Base-by-base conservation (phyloP, 2,113 vertebrate species). In the Rhipidura dahli region DNA sequence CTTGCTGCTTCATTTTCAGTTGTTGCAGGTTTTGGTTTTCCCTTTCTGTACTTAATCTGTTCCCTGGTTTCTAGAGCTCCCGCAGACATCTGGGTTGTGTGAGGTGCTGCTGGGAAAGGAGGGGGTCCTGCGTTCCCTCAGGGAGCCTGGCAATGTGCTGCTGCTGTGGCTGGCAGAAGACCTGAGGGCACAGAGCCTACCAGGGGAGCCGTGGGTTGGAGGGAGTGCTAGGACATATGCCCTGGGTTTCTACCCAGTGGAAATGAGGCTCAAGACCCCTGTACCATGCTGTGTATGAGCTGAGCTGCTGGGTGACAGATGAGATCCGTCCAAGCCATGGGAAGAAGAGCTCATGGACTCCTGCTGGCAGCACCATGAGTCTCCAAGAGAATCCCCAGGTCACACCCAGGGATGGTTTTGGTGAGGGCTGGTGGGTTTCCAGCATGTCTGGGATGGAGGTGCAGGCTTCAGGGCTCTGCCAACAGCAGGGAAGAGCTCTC, bases 1-100 rank as follows among this genome's bases (percentile, higher is more conserved):
- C 83, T 87, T 90, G 60, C 53, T 87, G 77, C 73, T 66, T 68
- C 9, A 1, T 85, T 96, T 96, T 91, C 95, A 79, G 81, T 22
- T 7, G 28, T 56, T 35, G 60, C 13, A 33, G 17, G 64, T 79
- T 86, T 73, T 42, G 21, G 72, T 96, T 87, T 68, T 54, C 24
- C 14, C 28, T 86, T 83, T 85, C 64, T 70, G 33, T 24, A 39
- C 93, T 92, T 42, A 64, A 78, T 86, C 69, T 84, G 42, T 86
- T 75, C 53, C 82, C 69, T 89, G 64, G 24, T 86, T 91, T 89
- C 64, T 61, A 89, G 83, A 76, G 22, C 18, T 78, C 37, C 94
- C 56, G 50, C 66, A 72, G 60, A 6, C 31, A 50, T 10, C 30
- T 35, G 31, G 44, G 53, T 73, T 80, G 85, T 93, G 20, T 1